Conservation (phyloP, 2,888 invertebrate species). For the Lycia hirtaria region DNA sequence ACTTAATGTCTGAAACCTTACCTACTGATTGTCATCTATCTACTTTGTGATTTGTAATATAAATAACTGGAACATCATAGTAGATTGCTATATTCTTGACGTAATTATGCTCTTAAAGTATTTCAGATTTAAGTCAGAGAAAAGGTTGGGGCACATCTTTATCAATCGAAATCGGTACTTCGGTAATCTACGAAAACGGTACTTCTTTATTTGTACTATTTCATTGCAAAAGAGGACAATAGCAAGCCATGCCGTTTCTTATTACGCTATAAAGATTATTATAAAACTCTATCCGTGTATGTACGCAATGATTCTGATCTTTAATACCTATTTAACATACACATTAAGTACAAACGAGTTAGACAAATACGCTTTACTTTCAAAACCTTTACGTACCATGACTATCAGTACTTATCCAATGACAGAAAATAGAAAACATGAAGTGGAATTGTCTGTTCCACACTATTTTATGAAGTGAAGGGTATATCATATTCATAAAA, state of each 20-base stretch:
- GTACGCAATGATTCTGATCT: constrained; percentile 31
- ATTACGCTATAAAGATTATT: constrained; percentile 41
- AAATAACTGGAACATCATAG: too few species aligned
- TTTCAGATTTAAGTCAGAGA: too few species aligned
- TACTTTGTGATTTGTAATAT: too few species aligned
- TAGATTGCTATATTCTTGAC: too few species aligned
- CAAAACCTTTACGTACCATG: constrained; percentile 33
- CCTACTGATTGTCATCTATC: too few species aligned
- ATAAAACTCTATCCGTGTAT: constrained; percentile 35
- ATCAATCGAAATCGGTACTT: too few species aligned
- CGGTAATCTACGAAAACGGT: too few species aligned
- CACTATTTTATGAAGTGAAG: not conserved
- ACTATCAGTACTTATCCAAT: constrained; percentile 28
- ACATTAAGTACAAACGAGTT: constrained; percentile 35
- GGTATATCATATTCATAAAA: too few species aligned
- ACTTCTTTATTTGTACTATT: constrained; percentile 65
- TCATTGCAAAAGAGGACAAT: constrained; percentile 63
- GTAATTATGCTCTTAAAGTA: too few species aligned
- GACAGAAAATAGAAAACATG: constrained; percentile 15
- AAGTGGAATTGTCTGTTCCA: too few species aligned
- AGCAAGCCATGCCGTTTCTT: constrained; percentile 59
- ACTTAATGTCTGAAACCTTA: constrained; percentile 58
- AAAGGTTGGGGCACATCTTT: too few species aligned
- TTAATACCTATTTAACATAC: constrained; percentile 38
- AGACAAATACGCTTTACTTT: constrained; percentile 39